Evolutionary conservation across 2,797 vertebrate species (phyloP).

Genomic region (Borostomias antarcticus): DNA sequence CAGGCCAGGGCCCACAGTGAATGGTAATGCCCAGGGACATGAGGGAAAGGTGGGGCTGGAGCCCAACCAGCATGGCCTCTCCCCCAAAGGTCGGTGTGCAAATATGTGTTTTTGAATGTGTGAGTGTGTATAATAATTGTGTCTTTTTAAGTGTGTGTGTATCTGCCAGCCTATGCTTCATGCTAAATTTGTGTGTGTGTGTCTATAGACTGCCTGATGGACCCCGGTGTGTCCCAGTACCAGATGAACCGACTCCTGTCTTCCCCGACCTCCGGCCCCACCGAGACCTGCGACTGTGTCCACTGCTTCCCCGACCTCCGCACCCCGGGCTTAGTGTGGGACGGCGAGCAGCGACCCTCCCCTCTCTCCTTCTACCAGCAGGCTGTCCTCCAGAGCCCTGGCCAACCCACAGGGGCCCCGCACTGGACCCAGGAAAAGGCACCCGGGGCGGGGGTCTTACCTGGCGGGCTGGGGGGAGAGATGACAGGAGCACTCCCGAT

Average conservation of each 20-base stretch:
- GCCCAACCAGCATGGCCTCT: neutral
- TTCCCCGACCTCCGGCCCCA: conserved; percentile 53
- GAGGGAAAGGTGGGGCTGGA: conserved; percentile 16
- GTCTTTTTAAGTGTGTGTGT: conserved; percentile 3
- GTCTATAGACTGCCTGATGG: conserved; percentile 40
- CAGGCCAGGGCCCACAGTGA: neutral
- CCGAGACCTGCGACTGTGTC: conserved; percentile 71
- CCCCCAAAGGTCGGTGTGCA: conserved; percentile 46
- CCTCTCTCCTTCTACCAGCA: conserved; percentile 45
- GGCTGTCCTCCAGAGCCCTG: conserved; percentile 20
- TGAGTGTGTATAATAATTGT: neutral
- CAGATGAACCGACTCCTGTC: neutral
- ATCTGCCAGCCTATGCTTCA: too few relatives aligned
- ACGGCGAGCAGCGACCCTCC: conserved; percentile 6
- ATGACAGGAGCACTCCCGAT: conserved; percentile 19
- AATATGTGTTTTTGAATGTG: neutral
- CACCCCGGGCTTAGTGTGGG: conserved; percentile 7
- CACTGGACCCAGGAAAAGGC: neutral
- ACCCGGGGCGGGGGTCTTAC: neutral
- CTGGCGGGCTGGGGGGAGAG: neutral
- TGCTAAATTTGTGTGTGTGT: conserved; percentile 14
- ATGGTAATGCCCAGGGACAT: neutral
- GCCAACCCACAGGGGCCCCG: neutral
- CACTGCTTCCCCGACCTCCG: conserved; percentile 71
- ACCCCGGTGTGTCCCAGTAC: neutral